Evolutionary conservation across 2,113 vertebrate species (phyloP), one percentile per base, ranked within the genome.

Genomic region (Desmodus rotundus): DNA sequence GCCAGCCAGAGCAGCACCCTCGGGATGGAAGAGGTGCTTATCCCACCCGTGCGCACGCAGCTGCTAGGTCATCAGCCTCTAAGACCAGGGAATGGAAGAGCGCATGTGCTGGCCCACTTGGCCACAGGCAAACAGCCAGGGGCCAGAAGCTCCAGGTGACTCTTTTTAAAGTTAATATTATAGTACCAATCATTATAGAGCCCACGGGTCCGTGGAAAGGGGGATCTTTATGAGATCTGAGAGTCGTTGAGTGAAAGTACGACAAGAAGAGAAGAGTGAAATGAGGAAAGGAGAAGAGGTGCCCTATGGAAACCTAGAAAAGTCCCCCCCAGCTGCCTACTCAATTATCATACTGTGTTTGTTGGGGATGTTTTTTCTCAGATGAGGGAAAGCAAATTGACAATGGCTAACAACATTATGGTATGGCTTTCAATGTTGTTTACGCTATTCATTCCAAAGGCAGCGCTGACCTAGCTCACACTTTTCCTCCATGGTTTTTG

Each of bases 21-120:
- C 52, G 97, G 97, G 0, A 97, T 99, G 43, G 98, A 99, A 0
- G 93, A 98, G 52, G 98, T 99, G 15, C 98, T 99, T 36, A 99
- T 99, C 98, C 97, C 95, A 0, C 97, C 96, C 0, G 15, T 99
- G 2, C 98, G 99, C 99, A 1, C 98, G 98, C 0, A 50, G 16
- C 45, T 98, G 98, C 96, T 99, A 99, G 45, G 98, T 99, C 74
- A 95, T 99, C 91, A 98, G 99, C 2, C 99, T 99, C 0, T 98
- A 98, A 1, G 98, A 99, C 5, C 98, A 98, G 0, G 90, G 96
- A 47, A 99, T 98, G 95, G 98, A 99, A 72, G 97, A 47, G 0
- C 93, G 98, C 8, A 98, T 99, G 98, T 97, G 99, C 15, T 54
- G 33, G 95, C n/a, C 98, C 99, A 72, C 98, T 98, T 99, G 41